Evolutionary conservation across 2,113 vertebrate species (phyloP), one percentile per base, ranked within the genome.

Genomic region (Myocastor coypus): DNA sequence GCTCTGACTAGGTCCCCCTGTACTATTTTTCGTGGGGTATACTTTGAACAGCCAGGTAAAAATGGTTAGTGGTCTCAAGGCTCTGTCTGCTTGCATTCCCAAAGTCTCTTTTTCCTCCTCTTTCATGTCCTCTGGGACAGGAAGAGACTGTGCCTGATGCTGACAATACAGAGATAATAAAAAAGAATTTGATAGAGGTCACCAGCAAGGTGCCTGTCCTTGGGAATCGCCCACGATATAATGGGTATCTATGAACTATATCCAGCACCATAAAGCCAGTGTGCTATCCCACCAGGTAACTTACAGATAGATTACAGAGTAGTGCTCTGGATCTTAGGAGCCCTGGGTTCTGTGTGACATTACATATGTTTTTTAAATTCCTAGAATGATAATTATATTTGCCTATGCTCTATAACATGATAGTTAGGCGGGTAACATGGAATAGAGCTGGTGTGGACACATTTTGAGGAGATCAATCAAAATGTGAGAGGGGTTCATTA

Each of bases 401-500:
- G 4, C 10, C 24, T 26, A 7, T 14, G 30, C 19, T 59, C 12
- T 0, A 1, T 40, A 3, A 0, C 14, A 1, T 30, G 12, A 14
- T 46, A 9, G 7, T 64, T n/a, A 50, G 10, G 16, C 2, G 37
- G 37, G 2, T 28, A 14, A 52, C 30, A 10, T 24, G 69, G 20
- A 61, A 16, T 42, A 37, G n/a, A 40, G 50, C 26, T 6, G 37
- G 17, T 42, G 19, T 50, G 81, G 61, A 34, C 24, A 64, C 59
- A 46, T 81, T 82, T 66, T 73, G 73, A 3, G 5, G 8, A 16
- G 0, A 0, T 34, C 42, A 13, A 57, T 57, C 46, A 46, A 30
- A 61, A 59, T 3, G 0, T 2, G 22, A 19, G 12, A 34, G 26
- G 24, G 30, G 40, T 30, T 28, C 20, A 0, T 8, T 30, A 9